These are phyloP conservation scores for Terrapene triunguis DNA, from an alignment of 2,113 vertebrate species.

Conservation along the genomic window DNA sequence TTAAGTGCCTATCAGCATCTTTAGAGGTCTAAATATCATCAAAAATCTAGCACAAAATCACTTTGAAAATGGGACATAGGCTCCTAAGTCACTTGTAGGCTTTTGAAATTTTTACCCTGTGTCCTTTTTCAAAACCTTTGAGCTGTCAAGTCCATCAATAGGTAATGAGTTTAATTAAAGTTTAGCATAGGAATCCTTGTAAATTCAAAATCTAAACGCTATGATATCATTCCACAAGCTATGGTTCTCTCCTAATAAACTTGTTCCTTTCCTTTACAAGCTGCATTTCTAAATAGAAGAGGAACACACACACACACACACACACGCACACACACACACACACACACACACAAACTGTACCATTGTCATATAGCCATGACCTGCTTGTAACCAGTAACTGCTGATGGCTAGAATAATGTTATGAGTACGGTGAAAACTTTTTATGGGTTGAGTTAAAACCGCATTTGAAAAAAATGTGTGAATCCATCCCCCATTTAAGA, in stretches of 20 bases:
- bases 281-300: neutral
- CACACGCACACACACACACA: neutral
- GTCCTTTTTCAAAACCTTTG: neutral
- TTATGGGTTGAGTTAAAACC: neutral
- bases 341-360: neutral
- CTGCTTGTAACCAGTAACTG: neutral
- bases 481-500: neutral
- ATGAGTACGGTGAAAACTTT: neutral
- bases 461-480: no score
- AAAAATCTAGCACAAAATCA: neutral
- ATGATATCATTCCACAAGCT: neutral
- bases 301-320: neutral
- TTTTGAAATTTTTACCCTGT: neutral
- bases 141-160: neutral
- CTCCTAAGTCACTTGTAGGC: neutral
- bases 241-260: neutral
- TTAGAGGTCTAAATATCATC: neutral
- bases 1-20: neutral
- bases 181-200: neutral
- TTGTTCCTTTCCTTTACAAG: neutral
- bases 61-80: neutral
- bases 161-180: neutral
- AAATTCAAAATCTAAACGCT: neutral
- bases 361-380: neutral
- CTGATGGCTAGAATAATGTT: neutral